phyloP scores from a whole-genome alignment of 2,888 invertebrate species.

The Caenorhabditis doughertyi region DNA sequence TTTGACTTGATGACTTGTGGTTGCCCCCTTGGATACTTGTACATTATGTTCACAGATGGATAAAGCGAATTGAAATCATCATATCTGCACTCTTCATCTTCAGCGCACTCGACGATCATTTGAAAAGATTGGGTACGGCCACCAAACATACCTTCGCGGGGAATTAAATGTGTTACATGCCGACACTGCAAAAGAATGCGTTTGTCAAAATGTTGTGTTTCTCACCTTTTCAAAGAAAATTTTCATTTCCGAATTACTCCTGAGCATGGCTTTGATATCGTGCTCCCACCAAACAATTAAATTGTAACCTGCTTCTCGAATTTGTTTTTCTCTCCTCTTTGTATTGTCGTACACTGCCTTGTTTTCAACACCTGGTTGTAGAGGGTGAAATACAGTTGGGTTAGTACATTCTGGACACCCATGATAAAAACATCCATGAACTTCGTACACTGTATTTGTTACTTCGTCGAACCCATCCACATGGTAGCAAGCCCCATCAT shows the following conservation, averaged over 20 bases:
- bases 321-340: background rate
- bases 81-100: no score
- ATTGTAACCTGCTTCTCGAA: background rate
- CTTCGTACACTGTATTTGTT: background rate
- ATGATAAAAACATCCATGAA: constrained; percentile 21
- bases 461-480: background rate
- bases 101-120: no score
- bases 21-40: constrained; percentile 5
- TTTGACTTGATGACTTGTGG: background rate
- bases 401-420: constrained; percentile 9
- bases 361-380: background rate
- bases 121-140: no score
- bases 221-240: no score
- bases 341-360: background rate
- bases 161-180: constrained; percentile 7
- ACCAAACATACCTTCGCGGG: no score
- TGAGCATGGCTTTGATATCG: background rate
- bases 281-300: background rate
- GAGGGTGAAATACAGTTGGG: background rate
- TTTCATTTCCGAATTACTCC: background rate
- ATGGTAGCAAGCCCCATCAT: background rate
- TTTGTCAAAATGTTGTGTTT: no score
- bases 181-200: background rate
- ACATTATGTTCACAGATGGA: constrained; percentile 3
- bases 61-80: constrained; percentile 5